These are phyloP conservation scores for Trididemnum clinides DNA, from an alignment of 23 tunicate species.

Conservation along the genomic window DNA sequence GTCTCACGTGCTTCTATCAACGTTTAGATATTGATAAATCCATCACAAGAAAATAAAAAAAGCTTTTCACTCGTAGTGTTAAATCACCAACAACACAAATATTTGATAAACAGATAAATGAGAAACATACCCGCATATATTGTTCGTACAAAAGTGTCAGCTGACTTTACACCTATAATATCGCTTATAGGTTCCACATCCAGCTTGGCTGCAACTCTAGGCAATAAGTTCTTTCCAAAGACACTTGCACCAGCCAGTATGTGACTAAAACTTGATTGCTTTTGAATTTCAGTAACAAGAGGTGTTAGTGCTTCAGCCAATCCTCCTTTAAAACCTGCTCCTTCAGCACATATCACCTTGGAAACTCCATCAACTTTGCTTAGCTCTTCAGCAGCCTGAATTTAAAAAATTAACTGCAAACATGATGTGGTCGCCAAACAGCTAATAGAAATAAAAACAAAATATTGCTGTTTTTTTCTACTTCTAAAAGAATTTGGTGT, in stretches of 20 bases:
- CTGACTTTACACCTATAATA: conserved; percentile 83
- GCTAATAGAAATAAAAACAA: background rate
- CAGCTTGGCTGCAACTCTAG: conserved; percentile 95
- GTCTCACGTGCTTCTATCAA: too few species aligned
- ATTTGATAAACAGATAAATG: too few species aligned
- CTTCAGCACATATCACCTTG: conserved; percentile 82
- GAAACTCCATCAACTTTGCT: conserved; percentile 72
- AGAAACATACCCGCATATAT: conserved; percentile 88
- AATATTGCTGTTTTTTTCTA: too few species aligned
- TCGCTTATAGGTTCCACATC: conserved; percentile 96
- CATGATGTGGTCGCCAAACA: too few species aligned
- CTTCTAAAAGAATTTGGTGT: too few species aligned
- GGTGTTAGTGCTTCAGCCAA: conserved; percentile 88
- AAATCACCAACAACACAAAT: too few species aligned
- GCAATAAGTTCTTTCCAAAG: conserved; percentile 86
- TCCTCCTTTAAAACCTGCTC: conserved; percentile 55
- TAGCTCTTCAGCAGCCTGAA: conserved; percentile 68
- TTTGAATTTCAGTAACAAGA: conserved; percentile 48
- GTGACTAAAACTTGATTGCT: conserved; percentile 55
- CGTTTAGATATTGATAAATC: too few species aligned
- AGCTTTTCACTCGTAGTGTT: too few species aligned
- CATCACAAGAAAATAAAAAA: too few species aligned
- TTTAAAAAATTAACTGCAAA: background rate
- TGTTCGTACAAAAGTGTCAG: conserved; percentile 94
- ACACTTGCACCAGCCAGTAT: conserved; percentile 97